These are phyloP conservation scores for Trissolcus japonicus DNA, from an alignment of 2,888 invertebrate species.

Conservation along the genomic window DNA sequence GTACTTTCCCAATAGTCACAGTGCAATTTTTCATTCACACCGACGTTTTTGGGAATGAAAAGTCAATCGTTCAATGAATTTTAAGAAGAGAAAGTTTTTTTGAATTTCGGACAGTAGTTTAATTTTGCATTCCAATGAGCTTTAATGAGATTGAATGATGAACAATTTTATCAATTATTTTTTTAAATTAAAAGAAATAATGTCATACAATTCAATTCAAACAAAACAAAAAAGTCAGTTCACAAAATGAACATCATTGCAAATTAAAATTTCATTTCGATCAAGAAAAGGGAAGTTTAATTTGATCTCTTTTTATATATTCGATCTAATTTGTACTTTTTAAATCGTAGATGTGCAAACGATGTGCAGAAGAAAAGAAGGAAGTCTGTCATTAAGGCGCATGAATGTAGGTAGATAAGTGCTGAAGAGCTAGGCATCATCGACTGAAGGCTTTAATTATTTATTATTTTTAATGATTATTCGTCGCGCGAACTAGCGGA, in stretches of 20 bases:
- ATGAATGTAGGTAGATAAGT: slow-evolving; percentile 25
- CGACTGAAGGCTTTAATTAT: slow-evolving; percentile 36
- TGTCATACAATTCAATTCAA: neutral
- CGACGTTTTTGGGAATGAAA: neutral
- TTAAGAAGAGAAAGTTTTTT: slow-evolving; percentile 30
- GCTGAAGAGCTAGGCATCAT: slow-evolving; percentile 18
- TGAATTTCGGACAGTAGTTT: neutral
- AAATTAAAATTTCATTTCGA: neutral
- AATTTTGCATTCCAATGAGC: neutral
- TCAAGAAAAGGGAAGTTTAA: neutral
- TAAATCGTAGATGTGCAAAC: neutral
- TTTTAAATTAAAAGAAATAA: neutral
- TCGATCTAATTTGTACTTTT: neutral
- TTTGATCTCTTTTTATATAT: neutral
- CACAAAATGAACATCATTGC: neutral
- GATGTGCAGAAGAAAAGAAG: slow-evolving; percentile 17
- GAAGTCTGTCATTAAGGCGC: slow-evolving; percentile 33
- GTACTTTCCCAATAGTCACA: neutral
- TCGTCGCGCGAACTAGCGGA: slow-evolving; percentile 39
- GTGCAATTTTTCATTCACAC: neutral
- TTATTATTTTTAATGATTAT: slow-evolving; percentile 35
- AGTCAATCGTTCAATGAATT: slow-evolving; percentile 7
- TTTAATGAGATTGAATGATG: neutral
- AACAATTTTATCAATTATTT: neutral
- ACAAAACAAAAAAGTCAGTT: no score